Evolutionary conservation across 2,113 vertebrate species (phyloP).

Genomic region (Natator depressus): DNA sequence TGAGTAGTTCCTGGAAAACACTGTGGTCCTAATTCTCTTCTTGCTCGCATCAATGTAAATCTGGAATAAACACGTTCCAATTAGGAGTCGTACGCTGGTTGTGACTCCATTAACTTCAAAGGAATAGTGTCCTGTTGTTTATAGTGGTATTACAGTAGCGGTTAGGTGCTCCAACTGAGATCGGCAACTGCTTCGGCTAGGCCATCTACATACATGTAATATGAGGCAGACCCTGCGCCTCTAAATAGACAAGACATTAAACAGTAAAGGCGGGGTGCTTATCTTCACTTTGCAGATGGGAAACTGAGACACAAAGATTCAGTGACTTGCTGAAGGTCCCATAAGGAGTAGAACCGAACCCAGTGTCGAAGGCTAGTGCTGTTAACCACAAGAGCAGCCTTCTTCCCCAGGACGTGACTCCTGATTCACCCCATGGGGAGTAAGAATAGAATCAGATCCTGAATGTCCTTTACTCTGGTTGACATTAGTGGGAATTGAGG

Average conservation of each 20-base stretch:
- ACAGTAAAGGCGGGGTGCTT: neutral
- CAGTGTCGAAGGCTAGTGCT: neutral
- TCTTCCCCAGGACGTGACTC: neutral
- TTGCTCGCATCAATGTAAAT: neutral
- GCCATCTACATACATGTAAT: neutral
- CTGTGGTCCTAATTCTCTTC: neutral
- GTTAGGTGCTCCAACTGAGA: neutral
- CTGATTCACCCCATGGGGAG: neutral
- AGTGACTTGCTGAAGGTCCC: neutral
- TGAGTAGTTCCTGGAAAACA: neutral
- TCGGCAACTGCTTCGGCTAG: neutral
- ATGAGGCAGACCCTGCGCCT: neutral
- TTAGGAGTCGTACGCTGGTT: neutral
- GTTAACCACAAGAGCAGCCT: neutral
- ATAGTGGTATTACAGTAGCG: neutral
- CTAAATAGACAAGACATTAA: neutral
- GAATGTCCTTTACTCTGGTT: neutral
- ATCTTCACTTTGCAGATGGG: neutral
- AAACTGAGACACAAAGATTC: neutral
- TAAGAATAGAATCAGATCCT: neutral
- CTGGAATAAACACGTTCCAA: neutral
- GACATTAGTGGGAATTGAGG: neutral
- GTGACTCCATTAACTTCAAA: neutral
- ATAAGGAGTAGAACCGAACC: neutral
- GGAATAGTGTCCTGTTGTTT: neutral